Conservation (phyloP, 2,797 vertebrate genomes). For the Cyclopterus lumpus region DNA sequence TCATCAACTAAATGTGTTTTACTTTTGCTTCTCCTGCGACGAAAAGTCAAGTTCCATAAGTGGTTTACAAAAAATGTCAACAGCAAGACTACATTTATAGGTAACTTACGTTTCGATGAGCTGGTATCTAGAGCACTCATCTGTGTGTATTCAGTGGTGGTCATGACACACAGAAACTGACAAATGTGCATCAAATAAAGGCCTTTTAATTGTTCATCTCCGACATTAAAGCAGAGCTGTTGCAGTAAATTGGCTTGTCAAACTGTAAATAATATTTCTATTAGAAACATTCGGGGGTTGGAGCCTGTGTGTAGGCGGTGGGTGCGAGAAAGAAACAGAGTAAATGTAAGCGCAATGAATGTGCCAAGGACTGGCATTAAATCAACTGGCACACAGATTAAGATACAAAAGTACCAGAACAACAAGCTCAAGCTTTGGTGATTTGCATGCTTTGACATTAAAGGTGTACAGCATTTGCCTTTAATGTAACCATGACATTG, state of each 20-base stretch:
- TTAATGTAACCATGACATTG: slow-evolving; percentile 23
- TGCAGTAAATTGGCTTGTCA: slow-evolving; percentile 1
- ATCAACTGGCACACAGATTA: slow-evolving; percentile 28
- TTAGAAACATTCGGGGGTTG: slow-evolving; percentile 13
- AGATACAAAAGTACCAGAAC: slow-evolving; percentile 7
- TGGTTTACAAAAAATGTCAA: too few relatives aligned
- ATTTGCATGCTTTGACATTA: slow-evolving; percentile 2
- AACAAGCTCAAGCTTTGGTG: slow-evolving; percentile 9
- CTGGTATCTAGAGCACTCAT: background rate
- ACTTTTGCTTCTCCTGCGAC: background rate
- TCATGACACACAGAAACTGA: background rate
- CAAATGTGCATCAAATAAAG: background rate
- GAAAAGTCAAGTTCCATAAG: too few relatives aligned
- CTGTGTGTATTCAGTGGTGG: background rate
- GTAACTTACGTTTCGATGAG: background rate
- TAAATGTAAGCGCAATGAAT: slow-evolving; percentile 4
- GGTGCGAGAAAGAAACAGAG: slow-evolving; percentile 13
- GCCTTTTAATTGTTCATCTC: slow-evolving; percentile 10
- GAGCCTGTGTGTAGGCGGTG: background rate
- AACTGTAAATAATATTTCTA: slow-evolving; percentile 20
- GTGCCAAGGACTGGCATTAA: slow-evolving; percentile 28
- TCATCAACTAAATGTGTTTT: background rate
- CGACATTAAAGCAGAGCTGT: slow-evolving; percentile 1
- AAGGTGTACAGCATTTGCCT: slow-evolving; percentile 7
- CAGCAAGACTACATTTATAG: too few relatives aligned